Base-by-base conservation (phyloP, 2,797 vertebrate species). In the Tachyglossus aculeatus region DNA sequence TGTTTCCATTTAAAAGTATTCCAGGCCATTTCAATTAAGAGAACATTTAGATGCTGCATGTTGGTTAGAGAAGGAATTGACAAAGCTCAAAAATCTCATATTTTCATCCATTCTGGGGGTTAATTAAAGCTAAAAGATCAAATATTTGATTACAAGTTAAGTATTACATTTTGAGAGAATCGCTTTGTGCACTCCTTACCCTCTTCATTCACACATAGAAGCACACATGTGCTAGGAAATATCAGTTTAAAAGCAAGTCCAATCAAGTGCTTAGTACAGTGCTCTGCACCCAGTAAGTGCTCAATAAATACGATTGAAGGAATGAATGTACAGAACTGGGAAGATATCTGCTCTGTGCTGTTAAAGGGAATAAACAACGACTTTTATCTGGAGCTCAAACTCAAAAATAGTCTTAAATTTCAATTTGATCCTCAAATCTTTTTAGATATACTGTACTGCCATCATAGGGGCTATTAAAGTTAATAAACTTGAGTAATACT, bases 21-120 rank as follows among this genome's bases (percentile, higher is more conserved):
- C 7, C 9, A 71, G 47, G 32, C 45, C n/a, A 48, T 79, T 84
- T 80, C 67, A 58, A 54, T 70, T 74, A 86, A 78, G 22, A 57
- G 3, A 6, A 36, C 65, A 34, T 41, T 25, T 51, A 52, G 50
- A 41, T 25, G 7, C 29, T 14, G 14, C 24, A 27, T 9, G 15
- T 27, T 44, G 24, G 8, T 13, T 22, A 33, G 40, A 77, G 67
- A 50, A n/a, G 16, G 14, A 50, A 29, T 9, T 1, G 24, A 14
- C 33, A 11, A 60, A 1, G 1, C 64, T 27, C 27, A 10, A 7
- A 19, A 62, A 22, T 47, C 22, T 37, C 24, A 69, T 21, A 73
- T 50, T 27, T 19, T 47, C 12, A 77, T 39, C 55, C 21, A 24
- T 33, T 51, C 27, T 31, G 3, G 1, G 21, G 14, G 5, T 29